Base-by-base conservation (phyloP, 2,797 vertebrate genomes). In the Poeciliopsis paucimaculata region DNA sequence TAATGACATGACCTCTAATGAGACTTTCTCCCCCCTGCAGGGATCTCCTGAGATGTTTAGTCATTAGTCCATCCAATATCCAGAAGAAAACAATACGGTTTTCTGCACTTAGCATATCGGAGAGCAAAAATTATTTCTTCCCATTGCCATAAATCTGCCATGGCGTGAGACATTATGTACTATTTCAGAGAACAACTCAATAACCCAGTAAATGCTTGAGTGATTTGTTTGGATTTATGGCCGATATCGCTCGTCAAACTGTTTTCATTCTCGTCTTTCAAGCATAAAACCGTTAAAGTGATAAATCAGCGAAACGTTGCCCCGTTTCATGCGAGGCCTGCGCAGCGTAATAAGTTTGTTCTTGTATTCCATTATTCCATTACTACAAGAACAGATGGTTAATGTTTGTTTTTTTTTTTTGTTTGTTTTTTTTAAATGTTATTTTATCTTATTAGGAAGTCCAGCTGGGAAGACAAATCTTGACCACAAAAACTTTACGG, bases 81-180 rank as follows among this genome's bases (percentile, higher is more conserved):
- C 34, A 84, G 43, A 86, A 41, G 86, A 88, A 41, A 39, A 77
- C 28, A 53, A 74, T 57, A 46, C 72, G 68, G 34, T 82, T 83
- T 82, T 78, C 75, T 75, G 36, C 71, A 80, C 78, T 64, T 73
- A 34, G 53, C 53, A 51, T 82, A 76, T 28, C 16, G 57, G 49
- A 45, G 76, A 90, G 77, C 53, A 81, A 84, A 43, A 87, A 80
- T 34, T 1, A 77, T 88, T 89, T 84, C 3, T 87, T 77, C 80
- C 76, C 55, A 13, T 1, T 12, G 62, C 72, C 78, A 84, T 90
- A 90, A 90, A 93, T 89, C 90, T 20, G 39, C 76, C 76, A 55
- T 8, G 66, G 84, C 66, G 43, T 31, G 64, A 82, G 74, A 79
- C 71, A 4, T 49, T 68, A 55, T 66, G 75, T 66, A 47, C 75